Evolutionary conservation across 1,140 invertebrate species (phyloP).

Genomic region (Rhysida immarginata): DNA sequence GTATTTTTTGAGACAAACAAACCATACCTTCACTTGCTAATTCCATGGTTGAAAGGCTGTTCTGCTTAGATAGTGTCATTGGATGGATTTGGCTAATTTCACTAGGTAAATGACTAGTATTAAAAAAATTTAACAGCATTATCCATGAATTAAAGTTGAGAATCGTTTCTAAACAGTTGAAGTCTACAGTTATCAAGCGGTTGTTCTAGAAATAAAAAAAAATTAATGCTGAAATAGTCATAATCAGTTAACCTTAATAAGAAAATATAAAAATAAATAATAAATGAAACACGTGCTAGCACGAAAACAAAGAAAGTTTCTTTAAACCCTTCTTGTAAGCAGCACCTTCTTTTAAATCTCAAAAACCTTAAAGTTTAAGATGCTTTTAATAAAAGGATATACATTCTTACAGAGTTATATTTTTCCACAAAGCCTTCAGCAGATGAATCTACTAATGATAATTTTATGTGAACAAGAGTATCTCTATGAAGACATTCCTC

Average conservation of each 20-base stretch:
- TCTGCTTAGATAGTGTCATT: background rate
- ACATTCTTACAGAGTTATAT: conserved; percentile 3
- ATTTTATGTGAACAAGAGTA: conserved; percentile 44
- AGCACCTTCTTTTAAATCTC: no score
- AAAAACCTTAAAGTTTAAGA: no score
- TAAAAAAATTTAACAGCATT: conserved; percentile 78
- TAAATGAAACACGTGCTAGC: no score
- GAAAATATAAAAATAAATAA: no score
- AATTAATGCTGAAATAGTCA: background rate
- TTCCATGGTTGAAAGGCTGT: no score
- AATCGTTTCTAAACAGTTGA: conserved; percentile 77
- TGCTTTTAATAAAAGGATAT: background rate
- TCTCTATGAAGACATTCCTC: conserved; percentile 22
- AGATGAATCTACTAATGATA: conserved; percentile 38
- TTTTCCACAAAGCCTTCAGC: background rate
- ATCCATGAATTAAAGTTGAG: conserved; percentile 87
- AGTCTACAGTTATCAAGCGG: conserved; percentile 54
- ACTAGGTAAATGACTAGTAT: conserved; percentile 13
- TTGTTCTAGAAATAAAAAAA: conserved; percentile 29
- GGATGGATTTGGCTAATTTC: no score
- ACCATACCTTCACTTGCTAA: no score
- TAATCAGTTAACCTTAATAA: no score
- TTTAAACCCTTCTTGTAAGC: no score
- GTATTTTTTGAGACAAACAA: no score
- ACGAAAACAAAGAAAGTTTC: no score